Evolutionary conservation across 2,797 vertebrate species (phyloP).

Genomic region (Silurus lanzhouensis): DNA sequence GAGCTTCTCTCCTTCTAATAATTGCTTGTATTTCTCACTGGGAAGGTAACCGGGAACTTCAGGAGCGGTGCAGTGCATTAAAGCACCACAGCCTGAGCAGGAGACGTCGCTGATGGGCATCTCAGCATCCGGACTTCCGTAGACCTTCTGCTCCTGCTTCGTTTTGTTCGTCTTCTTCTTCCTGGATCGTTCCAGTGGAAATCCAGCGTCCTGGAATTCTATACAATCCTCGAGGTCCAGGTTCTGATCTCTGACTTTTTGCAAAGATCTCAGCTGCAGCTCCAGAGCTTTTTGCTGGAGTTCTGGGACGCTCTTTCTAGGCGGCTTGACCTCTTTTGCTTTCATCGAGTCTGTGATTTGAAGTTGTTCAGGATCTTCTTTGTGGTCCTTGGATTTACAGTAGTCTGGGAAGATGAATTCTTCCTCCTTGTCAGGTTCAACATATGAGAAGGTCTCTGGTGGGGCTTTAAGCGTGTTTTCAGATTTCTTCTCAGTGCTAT

Average conservation of each 20-base stretch:
- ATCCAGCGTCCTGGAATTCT: conserved; percentile 69
- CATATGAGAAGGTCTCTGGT: conserved; percentile 40
- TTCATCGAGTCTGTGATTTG: background rate
- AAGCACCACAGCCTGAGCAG: conserved; percentile 86
- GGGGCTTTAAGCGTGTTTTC: background rate
- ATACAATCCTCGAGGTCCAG: conserved; percentile 49
- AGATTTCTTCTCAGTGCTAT: conserved; percentile 41
- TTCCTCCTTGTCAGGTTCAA: conserved; percentile 69
- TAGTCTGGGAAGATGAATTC: conserved; percentile 70
- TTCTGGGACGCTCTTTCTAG: conserved; percentile 13
- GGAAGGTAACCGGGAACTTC: conserved; percentile 81
- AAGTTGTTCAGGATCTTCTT: conserved; percentile 10
- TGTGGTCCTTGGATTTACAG: conserved; percentile 45
- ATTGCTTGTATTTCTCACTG: conserved; percentile 76
- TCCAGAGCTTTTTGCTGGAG: conserved; percentile 55
- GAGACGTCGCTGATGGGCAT: conserved; percentile 67
- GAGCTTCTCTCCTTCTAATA: conserved; percentile 61
- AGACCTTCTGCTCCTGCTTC: conserved; percentile 59
- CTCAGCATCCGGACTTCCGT: conserved; percentile 67
- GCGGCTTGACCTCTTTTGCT: conserved; percentile 10
- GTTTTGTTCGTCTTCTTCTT: conserved; percentile 49
- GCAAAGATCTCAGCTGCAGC: conserved; percentile 55
- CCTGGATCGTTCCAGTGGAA: conserved; percentile 56
- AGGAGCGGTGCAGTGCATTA: conserved; percentile 78
- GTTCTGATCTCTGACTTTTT: conserved; percentile 22